Conservation (phyloP, 2,113 vertebrate species). For the Falco punctatus region DNA sequence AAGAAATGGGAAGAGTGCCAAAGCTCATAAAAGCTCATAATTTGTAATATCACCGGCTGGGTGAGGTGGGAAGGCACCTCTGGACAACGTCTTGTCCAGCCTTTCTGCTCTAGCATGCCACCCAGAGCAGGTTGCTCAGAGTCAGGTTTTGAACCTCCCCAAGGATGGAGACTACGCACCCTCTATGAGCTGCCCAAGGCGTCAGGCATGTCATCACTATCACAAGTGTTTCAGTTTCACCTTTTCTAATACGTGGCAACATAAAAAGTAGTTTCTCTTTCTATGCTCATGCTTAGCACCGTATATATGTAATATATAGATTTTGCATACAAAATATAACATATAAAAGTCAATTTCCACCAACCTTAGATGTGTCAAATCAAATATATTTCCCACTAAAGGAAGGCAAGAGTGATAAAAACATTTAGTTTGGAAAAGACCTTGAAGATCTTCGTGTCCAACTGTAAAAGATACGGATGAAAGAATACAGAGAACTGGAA, state of each 20-base stretch:
- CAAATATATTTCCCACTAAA: not conserved
- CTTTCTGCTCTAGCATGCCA: not conserved
- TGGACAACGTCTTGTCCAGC: not conserved
- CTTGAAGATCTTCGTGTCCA: accelerated
- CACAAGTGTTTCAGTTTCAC: not conserved
- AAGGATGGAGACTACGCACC: not conserved
- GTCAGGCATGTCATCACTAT: not conserved
- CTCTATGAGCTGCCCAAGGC: not conserved
- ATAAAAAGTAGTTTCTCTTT: not conserved
- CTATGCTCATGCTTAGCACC: not conserved
- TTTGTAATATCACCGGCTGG: not conserved
- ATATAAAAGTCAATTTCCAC: not conserved
- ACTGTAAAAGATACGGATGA: not conserved
- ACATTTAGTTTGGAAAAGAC: not conserved
- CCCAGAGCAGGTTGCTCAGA: not conserved
- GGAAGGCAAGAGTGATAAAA: not conserved
- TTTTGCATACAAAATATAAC: no score
- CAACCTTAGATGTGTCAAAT: not conserved
- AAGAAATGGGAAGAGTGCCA: not conserved
- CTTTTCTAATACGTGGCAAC: not conserved
- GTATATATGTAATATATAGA: no score
- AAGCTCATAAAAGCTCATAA: not conserved
- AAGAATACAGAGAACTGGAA: not conserved
- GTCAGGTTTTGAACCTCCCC: not conserved
- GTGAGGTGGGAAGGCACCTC: not conserved